phyloP scores from a whole-genome alignment of 37 sponge, comb jelly and placozoan species.

The Hexactinellida sp. region DNA sequence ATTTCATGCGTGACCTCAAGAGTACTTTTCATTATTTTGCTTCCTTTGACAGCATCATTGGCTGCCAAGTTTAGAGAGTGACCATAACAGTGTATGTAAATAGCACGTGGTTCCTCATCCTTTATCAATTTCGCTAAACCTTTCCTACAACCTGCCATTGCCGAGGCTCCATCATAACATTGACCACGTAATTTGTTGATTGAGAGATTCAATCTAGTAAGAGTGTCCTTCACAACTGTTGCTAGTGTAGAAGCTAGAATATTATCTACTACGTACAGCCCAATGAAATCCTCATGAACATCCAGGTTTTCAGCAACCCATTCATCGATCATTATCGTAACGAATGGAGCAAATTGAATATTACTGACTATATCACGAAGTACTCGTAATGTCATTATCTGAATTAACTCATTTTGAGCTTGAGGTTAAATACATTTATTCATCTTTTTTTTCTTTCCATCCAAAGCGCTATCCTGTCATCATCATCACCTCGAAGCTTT shows the following conservation, averaged over 20 bases:
- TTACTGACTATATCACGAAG: not conserved
- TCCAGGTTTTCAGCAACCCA: constrained; percentile 24
- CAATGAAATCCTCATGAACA: constrained; percentile 34
- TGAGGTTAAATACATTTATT: not conserved
- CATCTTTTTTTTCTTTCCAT: not conserved
- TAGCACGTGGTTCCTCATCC: constrained; percentile 20
- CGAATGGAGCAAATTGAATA: not conserved
- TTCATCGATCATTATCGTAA: constrained; percentile 27
- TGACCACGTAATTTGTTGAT: constrained; percentile 1
- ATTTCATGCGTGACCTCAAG: constrained; percentile 39
- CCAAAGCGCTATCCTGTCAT: constrained; percentile 23
- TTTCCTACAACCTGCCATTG: not conserved
- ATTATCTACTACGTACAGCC: constrained; percentile 19
- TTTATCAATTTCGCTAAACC: constrained; percentile 18
- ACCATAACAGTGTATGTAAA: constrained; percentile 17
- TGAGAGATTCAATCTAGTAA: not conserved
- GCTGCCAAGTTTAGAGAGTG: constrained; percentile 32
- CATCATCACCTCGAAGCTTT: constrained; percentile 24
- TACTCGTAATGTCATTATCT: constrained; percentile 1
- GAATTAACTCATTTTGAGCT: not conserved
- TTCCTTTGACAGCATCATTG: constrained; percentile 34
- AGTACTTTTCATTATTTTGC: constrained; percentile 33
- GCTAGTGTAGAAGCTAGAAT: not conserved
- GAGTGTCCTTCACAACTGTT: not conserved
- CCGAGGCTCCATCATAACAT: constrained; percentile 25